phyloP scores from a whole-genome alignment of 1,140 invertebrate species.

The Drosophila baimaii region DNA sequence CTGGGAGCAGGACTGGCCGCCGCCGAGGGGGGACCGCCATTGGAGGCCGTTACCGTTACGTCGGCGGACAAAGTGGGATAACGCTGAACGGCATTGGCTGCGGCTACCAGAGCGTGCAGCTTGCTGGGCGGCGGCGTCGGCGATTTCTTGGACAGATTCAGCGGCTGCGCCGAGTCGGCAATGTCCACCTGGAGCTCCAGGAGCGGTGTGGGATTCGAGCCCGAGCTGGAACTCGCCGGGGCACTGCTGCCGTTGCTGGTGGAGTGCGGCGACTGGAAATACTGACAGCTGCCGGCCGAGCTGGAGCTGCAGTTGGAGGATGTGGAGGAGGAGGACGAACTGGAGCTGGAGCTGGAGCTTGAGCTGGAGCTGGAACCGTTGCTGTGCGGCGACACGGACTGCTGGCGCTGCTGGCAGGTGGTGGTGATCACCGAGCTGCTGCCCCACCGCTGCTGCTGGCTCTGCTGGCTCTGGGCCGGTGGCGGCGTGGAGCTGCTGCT shows the following conservation, averaged over 20 bases:
- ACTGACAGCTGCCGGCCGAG: constrained; percentile 79
- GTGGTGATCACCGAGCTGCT: constrained; percentile 85
- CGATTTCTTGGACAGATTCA: constrained; percentile 95
- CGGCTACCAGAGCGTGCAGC: constrained; percentile 70
- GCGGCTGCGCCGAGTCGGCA: constrained; percentile 91
- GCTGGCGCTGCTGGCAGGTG: constrained; percentile 84
- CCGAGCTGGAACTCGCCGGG: constrained; percentile 85
- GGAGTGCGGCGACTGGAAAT: constrained; percentile 84
- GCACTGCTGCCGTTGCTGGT: constrained; percentile 85
- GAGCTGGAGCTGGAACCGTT: constrained; percentile 61
- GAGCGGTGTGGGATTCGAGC: constrained; percentile 77
- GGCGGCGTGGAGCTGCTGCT: constrained; percentile 62
- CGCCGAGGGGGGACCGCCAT: constrained; percentile 57
- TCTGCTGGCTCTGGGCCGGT: constrained; percentile 18
- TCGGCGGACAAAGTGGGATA: constrained; percentile 78
- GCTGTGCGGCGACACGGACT: constrained; percentile 73
- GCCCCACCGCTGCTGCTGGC: constrained; percentile 42
- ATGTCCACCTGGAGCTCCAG: constrained; percentile 92
- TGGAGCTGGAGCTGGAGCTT: constrained; percentile 62
- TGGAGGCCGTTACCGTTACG: constrained; percentile 74
- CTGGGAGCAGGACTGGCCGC: constrained; percentile 38
- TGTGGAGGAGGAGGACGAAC: constrained; percentile 56
- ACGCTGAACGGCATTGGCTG: constrained; percentile 74
- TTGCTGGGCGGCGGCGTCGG: constrained; percentile 90
- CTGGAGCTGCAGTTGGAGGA: constrained; percentile 53